Base-by-base conservation (phyloP, 1,140 invertebrate species). In the Cydia pomonella region DNA sequence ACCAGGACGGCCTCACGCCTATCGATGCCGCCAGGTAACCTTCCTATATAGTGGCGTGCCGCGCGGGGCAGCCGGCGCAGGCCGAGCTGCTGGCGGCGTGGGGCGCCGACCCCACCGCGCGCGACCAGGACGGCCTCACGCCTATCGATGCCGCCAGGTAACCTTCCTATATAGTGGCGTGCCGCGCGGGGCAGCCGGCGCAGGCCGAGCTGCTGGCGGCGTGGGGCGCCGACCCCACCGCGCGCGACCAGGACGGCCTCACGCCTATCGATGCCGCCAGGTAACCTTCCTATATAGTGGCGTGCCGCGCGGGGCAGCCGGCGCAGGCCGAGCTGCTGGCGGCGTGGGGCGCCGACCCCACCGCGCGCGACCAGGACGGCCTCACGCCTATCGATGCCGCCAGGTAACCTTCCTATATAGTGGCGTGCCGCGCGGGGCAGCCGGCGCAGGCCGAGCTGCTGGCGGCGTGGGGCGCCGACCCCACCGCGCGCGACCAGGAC, bases 311-410 rank as follows among this genome's bases (percentile, higher is more conserved):
- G 69, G 97, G 97, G 9, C 97, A 98, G 92, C 93, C 95, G 27
- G 94, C 96, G 3, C 97, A 98, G 90, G 94, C 97, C 23, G 99
- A 99, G 94, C 93, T 99, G 79, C 93, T 99, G 64, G 95, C 98
- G 76, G 95, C 97, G 9, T 99, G 99, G 94, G 99, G 99, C 13
- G 98, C 98, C 33, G 98, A 99, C 94, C 97, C 98, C 50, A 97
- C 95, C 74, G 95, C 95, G 27, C 84, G 95, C 18, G 98, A 99
- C 93, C 94, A 93, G 64, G 94, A 95, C 86, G 96, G 97, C 9
- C 95, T 96, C 86, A 97, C 95, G 12, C 95, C 97, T 3, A 94
- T 96, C 29, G 97, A 98, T 83, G 95, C 97, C 93, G 97, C 98
- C 63, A 97, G 95, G 97, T 97, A 93, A 87, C 76, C 79, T 25